Conservation (phyloP, 2,888 invertebrate genomes). For the Chrysolina oricalcia region DNA sequence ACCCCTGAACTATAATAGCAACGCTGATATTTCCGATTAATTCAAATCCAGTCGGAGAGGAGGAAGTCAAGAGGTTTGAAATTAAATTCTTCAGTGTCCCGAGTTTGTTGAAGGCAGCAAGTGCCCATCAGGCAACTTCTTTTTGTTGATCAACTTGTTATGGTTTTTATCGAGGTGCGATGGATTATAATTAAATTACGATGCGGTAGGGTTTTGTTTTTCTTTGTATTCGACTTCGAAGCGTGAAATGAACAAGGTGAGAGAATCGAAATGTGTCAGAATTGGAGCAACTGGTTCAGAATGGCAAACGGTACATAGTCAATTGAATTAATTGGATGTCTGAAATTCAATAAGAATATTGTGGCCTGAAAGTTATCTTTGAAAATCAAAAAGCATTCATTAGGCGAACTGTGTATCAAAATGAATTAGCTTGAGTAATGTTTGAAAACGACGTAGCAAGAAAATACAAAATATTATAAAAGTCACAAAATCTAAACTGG, state of each 20-base stretch:
- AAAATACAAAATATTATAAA: no score
- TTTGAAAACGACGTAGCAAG: no score
- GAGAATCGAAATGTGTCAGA: slow-evolving; percentile 13
- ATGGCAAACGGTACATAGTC: not conserved
- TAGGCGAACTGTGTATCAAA: no score
- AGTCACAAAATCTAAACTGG: no score
- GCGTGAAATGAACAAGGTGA: slow-evolving; percentile 30
- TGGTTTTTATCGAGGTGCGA: slow-evolving; percentile 34
- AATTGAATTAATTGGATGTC: not conserved
- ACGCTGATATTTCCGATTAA: slow-evolving; percentile 26
- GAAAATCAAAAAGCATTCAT: no score
- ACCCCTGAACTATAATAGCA: slow-evolving; percentile 11
- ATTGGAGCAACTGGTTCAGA: not conserved
- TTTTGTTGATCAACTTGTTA: slow-evolving; percentile 37
- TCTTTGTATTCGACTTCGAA: slow-evolving; percentile 13
- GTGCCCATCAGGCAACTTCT: slow-evolving; percentile 6
- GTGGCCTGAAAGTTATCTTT: no score
- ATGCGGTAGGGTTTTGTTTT: slow-evolving; percentile 27
- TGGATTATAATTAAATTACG: slow-evolving; percentile 36
- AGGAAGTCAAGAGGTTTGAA: slow-evolving; percentile 24
- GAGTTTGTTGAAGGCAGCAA: slow-evolving; percentile 13
- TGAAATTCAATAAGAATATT: not conserved
- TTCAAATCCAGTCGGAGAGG: slow-evolving; percentile 5
- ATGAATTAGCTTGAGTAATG: no score
- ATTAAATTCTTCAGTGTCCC: slow-evolving; percentile 32